Evolutionary conservation across 2,888 invertebrate genomes (phyloP).

Genomic region (Limnephilus auricula): DNA sequence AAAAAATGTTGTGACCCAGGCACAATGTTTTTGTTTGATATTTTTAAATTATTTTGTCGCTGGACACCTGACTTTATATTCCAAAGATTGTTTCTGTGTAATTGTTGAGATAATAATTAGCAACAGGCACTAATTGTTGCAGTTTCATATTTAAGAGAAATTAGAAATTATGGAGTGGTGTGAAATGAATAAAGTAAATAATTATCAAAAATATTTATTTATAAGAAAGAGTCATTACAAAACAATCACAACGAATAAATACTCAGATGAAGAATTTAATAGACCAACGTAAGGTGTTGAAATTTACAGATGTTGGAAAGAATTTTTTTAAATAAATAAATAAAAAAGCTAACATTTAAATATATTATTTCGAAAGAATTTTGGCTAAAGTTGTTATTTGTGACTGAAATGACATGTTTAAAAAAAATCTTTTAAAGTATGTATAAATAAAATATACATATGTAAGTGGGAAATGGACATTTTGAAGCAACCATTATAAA

Average conservation of each 20-base stretch:
- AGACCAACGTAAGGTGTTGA: not conserved
- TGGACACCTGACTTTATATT: too few species aligned
- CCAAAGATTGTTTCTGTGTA: not conserved
- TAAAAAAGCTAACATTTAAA: not conserved
- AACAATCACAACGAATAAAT: slow-evolving; percentile 32
- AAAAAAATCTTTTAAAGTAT: not conserved
- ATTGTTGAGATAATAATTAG: not conserved
- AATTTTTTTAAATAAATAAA: not conserved
- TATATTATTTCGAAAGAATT: not conserved
- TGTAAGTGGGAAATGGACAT: slow-evolving; percentile 1
- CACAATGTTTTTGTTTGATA: too few species aligned
- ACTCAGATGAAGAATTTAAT: slow-evolving; percentile 19
- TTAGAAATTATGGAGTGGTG: not conserved
- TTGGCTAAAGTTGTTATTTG: not conserved
- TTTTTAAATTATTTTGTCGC: too few species aligned
- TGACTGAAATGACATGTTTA: not conserved
- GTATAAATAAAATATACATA: not conserved
- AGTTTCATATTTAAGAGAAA: not conserved
- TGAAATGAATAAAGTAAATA: not conserved
- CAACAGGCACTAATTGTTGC: not conserved
- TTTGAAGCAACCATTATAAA: not conserved
- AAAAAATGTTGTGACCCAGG: too few species aligned
- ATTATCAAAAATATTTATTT: slow-evolving; percentile 43
- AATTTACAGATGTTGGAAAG: not conserved
- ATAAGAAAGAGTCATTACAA: slow-evolving; percentile 33